A percentile compares a stretch with the other conserved stretches of the same genome.
Evolutionary conservation across 1,140 invertebrate species (phyloP).

Genomic region (Triops longicaudatus): DNA sequence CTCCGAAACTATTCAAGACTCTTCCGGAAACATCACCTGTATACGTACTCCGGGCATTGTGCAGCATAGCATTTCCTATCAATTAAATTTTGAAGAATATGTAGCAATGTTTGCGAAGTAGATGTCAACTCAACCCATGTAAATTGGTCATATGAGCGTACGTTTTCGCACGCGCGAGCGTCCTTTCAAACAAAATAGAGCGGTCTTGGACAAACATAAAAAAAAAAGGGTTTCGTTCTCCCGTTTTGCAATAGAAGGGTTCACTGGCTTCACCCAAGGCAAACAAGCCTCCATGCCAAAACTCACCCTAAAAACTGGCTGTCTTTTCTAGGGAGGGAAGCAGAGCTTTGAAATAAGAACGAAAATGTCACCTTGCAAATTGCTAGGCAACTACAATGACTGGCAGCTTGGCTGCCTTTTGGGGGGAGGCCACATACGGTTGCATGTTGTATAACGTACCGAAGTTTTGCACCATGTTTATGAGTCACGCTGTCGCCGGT

Average conservation of each 20-base stretch:
- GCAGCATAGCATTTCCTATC: too few relatives aligned
- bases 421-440: too few relatives aligned
- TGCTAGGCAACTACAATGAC: not conserved
- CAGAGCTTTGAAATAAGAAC: not conserved
- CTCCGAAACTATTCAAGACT: too few relatives aligned
- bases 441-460: not conserved
- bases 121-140: too few relatives aligned
- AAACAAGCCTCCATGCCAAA: not conserved
- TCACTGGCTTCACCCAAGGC: slow-evolving; percentile 13
- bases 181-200: too few relatives aligned
- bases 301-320: not conserved
- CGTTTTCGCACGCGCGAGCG: too few relatives aligned
- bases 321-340: not conserved
- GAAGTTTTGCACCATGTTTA: not conserved
- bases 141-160: too few relatives aligned
- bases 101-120: too few relatives aligned
- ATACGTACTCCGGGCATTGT: too few relatives aligned
- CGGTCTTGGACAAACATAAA: not conserved
- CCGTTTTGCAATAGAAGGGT: not conserved
- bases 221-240: not conserved
- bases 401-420: too few relatives aligned
- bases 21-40: too few relatives aligned
- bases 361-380: not conserved
- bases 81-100: too few relatives aligned
- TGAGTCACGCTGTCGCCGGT: not conserved